These are phyloP conservation scores for Perizoma affinitatum DNA, from an alignment of 2,888 invertebrate genomes.

Conservation along the genomic window DNA sequence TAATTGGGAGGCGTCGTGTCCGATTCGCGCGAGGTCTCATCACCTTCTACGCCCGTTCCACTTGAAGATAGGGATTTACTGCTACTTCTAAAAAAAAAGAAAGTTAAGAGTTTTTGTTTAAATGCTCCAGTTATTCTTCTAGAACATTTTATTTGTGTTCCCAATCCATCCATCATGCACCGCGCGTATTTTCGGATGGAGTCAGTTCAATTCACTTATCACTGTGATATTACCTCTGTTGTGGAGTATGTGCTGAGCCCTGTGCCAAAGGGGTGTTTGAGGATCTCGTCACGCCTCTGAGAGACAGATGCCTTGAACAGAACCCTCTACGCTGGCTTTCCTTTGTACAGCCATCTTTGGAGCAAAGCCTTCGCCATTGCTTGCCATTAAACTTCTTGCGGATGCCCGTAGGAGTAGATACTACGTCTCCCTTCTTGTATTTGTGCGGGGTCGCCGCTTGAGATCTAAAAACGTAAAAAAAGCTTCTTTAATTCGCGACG, in stretches of 20 bases:
- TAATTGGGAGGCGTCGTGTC: constrained; percentile 93
- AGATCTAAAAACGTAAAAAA: constrained; percentile 80
- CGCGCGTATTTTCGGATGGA: no score
- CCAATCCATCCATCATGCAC: no score
- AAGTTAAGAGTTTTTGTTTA: not conserved
- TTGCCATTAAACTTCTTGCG: constrained; percentile 99
- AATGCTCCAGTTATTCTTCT: not conserved
- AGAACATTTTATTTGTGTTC: no score
- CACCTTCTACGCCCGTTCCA: constrained; percentile 88
- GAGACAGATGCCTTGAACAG: constrained; percentile 97
- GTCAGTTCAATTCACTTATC: no score
- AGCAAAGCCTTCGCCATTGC: constrained; percentile 99
- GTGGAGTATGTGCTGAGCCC: constrained; percentile 72
- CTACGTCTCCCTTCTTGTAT: constrained; percentile 98
- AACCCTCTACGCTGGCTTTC: constrained; percentile 98
- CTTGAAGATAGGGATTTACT: constrained; percentile 83
- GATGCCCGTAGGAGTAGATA: constrained; percentile 96
- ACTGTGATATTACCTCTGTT: constrained; percentile 63
- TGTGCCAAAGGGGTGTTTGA: constrained; percentile 76
- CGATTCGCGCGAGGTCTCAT: constrained; percentile 95
- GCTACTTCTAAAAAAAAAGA: constrained; percentile 72
- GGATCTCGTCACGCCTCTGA: constrained; percentile 87
- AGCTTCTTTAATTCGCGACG: not conserved
- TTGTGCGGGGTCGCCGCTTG: constrained; percentile 97
- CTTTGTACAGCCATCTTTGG: constrained; percentile 94